Evolutionary conservation across 1,140 invertebrate species (phyloP).

Genomic region (Muscidifurax raptorellus): DNA sequence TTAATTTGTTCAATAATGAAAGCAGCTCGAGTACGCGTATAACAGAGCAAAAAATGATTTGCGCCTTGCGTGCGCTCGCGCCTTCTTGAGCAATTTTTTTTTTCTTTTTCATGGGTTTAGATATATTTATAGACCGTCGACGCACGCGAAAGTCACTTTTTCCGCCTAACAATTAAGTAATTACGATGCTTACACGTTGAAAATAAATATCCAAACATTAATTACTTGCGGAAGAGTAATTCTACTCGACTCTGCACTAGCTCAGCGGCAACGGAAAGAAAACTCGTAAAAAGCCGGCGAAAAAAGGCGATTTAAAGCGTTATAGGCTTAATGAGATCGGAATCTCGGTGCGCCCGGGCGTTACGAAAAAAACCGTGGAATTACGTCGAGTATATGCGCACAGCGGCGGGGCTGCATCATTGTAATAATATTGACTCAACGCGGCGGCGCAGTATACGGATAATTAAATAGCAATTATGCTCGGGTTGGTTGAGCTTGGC

Average conservation of each 20-base stretch:
- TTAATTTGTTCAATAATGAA: not conserved
- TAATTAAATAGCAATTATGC: constrained; percentile 74
- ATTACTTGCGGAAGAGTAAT: not conserved
- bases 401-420: constrained; percentile 11
- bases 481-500: constrained; percentile 63
- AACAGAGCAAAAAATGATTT: not conserved
- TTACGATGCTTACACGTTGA: not conserved
- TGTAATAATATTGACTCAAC: constrained; percentile 62
- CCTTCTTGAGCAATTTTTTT: not conserved
- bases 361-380: not conserved
- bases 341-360: constrained; percentile 4
- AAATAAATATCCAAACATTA: constrained; percentile 20
- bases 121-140: constrained; percentile 5
- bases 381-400: not conserved
- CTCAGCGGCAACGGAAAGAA: not conserved
- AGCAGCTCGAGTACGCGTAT: not conserved
- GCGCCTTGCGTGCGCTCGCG: not conserved
- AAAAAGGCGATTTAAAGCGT: not conserved
- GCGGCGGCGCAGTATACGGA: constrained; percentile 59
- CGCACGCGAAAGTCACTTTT: constrained; percentile 19
- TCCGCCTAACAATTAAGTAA: constrained; percentile 29
- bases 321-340: constrained; percentile 25
- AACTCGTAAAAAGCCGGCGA: not conserved
- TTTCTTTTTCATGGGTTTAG: not conserved
- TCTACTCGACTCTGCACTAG: not conserved